Base-by-base conservation (phyloP, 1,140 invertebrate species). In the Lucilia cuprina region DNA sequence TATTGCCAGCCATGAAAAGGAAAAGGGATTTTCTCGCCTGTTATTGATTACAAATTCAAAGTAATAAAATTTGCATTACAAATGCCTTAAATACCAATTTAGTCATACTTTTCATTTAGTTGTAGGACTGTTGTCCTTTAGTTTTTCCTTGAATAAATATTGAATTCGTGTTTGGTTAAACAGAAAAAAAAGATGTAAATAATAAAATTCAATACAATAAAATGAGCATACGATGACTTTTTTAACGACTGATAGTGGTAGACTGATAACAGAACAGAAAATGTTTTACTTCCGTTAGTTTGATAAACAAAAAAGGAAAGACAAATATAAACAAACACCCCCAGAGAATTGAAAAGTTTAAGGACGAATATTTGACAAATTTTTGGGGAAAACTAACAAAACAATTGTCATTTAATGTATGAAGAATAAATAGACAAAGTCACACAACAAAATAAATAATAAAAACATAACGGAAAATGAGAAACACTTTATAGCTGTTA, bases 1-100 rank as follows among this genome's bases (percentile, higher is more conserved):
- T 41, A 41, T 10, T 41, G 5, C 41, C 7, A 8, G 41, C 41
- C 41, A 41, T 41, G 5, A 10, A 41, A 41, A 41, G 10, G 41
- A 5, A 41, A 41, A 41, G 41, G 10, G 41, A 41, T 10, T 8
- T 41, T 41, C 7, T 12, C 17, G 50, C 19, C n/a, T 30, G 70
- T 74, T n/a, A 74, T n/a, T 74, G 19, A 74, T 74, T 74, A 21
- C 70, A 74, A 74, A 74, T 74, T 74, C 25, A 74, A n/a, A 12
- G 50, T 5, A 55, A 55, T 55, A 55, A 55, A 14, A 55, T 55
- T 55, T 55, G 50, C 50, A 12, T 55, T 55, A 55, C 0, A 55
- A 55, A 55, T 7, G 12, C 3, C 50, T 55, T 55, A 12, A 55
- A 55, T 55, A 13, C 50, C 50, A 55, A 55, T 55, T 55, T 13